Conservation (phyloP, 2,797 vertebrate genomes). For the Schizopygopsis malacanthus region DNA sequence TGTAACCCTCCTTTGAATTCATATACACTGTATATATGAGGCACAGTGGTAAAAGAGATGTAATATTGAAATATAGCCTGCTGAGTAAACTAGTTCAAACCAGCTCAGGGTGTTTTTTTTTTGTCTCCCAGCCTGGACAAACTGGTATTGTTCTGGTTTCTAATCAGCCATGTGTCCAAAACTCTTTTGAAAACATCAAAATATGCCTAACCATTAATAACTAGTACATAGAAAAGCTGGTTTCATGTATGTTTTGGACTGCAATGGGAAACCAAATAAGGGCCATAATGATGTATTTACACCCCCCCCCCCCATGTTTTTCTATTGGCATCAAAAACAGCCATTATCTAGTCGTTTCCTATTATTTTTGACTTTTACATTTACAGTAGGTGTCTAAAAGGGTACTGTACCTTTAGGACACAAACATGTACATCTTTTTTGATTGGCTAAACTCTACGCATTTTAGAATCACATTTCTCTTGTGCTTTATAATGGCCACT, state of each 20-base stretch:
- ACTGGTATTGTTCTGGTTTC: background rate
- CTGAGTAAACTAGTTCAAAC: background rate
- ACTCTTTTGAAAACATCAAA: background rate
- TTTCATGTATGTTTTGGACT: background rate
- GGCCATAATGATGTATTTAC: background rate
- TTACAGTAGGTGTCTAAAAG: background rate
- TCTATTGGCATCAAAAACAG: background rate
- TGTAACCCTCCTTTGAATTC: background rate
- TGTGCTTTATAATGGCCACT: constrained; percentile 10
- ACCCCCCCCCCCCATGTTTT: background rate
- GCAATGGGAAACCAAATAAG: background rate
- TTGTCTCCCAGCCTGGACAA: background rate
- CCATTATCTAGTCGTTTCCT: background rate
- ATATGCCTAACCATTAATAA: background rate
- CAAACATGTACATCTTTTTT: background rate
- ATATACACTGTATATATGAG: background rate
- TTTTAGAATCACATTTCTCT: constrained; percentile 34
- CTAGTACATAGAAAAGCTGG: background rate
- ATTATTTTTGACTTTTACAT: background rate
- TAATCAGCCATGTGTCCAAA: background rate
- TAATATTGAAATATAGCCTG: background rate
- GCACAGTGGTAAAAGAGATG: background rate
- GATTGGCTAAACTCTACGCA: background rate
- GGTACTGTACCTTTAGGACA: background rate
- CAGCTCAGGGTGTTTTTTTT: background rate